A percentile compares a stretch with the other conserved stretches of the same genome.
Evolutionary conservation across 2,797 vertebrate species (phyloP).

Genomic region (Cossypha heuglini): DNA sequence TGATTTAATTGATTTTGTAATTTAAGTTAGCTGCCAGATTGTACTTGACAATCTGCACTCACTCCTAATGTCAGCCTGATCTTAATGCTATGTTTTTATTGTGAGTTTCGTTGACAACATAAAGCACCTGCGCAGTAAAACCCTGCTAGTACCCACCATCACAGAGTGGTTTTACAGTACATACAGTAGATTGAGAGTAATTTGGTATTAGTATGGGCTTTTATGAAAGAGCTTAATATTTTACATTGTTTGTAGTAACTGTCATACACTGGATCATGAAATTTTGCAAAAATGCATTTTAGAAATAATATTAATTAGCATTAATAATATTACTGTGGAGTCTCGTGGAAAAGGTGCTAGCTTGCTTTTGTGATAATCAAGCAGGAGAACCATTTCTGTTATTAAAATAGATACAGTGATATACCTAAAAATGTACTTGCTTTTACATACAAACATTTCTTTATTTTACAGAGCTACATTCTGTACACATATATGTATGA

Average conservation of each 20-base stretch:
- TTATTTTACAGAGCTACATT: not conserved
- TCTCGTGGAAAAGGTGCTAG: not conserved
- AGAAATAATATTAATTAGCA: not conserved
- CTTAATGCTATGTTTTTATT: not conserved
- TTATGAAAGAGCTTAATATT: constrained; percentile 11
- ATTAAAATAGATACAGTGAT: not conserved
- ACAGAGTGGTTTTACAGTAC: not conserved
- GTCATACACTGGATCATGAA: not conserved
- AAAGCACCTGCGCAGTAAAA: not conserved
- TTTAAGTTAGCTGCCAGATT: not conserved
- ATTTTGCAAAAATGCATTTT: not conserved
- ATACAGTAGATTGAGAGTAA: not conserved
- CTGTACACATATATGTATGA: fast-evolving
- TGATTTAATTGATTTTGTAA: not conserved
- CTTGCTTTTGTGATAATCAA: not conserved
- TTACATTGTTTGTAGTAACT: not conserved
- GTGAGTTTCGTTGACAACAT: not conserved
- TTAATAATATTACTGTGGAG: not conserved
- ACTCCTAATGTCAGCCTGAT: not conserved
- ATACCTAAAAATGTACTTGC: not conserved
- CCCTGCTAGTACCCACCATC: not conserved
- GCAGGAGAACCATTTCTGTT: not conserved
- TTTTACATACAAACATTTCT: not conserved
- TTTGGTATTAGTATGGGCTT: not conserved
- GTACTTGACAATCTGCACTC: not conserved